phyloP scores from a whole-genome alignment of 2,888 invertebrate species.

The Ceraclea dissimilis region DNA sequence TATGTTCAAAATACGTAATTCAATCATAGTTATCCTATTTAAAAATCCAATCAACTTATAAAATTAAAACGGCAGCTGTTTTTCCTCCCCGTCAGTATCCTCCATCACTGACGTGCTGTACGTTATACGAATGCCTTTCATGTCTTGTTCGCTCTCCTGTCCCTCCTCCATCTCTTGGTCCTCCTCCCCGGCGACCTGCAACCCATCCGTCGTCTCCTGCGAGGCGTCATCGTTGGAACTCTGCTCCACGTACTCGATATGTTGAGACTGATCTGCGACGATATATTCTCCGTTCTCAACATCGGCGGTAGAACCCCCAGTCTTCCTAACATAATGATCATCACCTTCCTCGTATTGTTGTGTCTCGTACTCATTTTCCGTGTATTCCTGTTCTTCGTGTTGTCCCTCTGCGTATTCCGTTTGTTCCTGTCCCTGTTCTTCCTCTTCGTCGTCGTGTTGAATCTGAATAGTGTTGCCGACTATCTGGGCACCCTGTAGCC shows the following conservation, averaged over 20 bases:
- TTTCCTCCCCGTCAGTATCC: background rate
- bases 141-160: background rate
- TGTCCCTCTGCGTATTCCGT: background rate
- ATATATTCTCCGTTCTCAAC: constrained; percentile 3
- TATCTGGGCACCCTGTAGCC: constrained; percentile 10
- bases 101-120: background rate
- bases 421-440: constrained; percentile 3
- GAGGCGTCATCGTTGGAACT: constrained; percentile 4
- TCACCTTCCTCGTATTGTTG: constrained; percentile 6
- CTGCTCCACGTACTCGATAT: constrained; percentile 9
- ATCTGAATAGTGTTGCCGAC: constrained; percentile 8
- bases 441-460: background rate
- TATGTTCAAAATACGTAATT: too few species aligned
- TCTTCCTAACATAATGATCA: background rate
- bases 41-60: background rate
- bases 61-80: background rate
- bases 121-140: background rate
- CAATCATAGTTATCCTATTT: too few species aligned
- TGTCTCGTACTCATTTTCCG: constrained; percentile 4
- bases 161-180: background rate
- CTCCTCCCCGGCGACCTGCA: constrained; percentile 1
- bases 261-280: background rate
- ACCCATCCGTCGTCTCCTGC: background rate
- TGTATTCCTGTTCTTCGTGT: background rate
- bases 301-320: background rate